These are phyloP conservation scores for Chouioia cunea DNA, from an alignment of 2,888 invertebrate species.

Conservation along the genomic window DNA sequence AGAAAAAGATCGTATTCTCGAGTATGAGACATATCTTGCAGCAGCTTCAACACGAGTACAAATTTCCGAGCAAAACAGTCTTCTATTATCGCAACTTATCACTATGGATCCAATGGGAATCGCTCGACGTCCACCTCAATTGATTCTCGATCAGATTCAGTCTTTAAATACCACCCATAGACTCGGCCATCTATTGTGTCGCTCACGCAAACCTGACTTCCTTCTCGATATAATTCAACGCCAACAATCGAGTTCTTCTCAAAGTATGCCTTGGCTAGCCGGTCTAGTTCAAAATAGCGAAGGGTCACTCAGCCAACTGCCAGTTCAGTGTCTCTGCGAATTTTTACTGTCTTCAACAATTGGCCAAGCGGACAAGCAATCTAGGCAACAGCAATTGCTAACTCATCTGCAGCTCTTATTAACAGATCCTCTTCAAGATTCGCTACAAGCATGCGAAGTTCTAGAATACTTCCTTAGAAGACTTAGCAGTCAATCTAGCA, in stretches of 20 bases:
- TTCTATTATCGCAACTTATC: conserved; percentile 86
- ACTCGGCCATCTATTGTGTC: conserved; percentile 89
- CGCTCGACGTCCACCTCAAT: conserved; percentile 83
- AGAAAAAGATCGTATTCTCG: conserved; percentile 84
- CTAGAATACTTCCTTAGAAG: conserved; percentile 90
- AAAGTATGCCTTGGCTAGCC: conserved; percentile 97
- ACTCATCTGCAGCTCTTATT: conserved; percentile 74
- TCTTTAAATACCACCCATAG: conserved; percentile 82
- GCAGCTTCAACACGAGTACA: conserved; percentile 89
- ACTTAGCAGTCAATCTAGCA: conserved; percentile 84
- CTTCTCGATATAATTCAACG: conserved; percentile 92
- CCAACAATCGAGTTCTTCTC: conserved; percentile 83
- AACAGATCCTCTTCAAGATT: conserved; percentile 71
- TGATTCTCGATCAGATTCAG: conserved; percentile 84
- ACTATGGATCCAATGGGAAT: conserved; percentile 88
- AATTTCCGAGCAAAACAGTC: conserved; percentile 90
- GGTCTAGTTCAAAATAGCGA: conserved; percentile 93
- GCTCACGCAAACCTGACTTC: conserved; percentile 91
- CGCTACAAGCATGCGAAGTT: conserved; percentile 82
- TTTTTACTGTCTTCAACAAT: conserved; percentile 82
- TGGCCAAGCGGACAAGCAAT: conserved; percentile 76
- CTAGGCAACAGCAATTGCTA: conserved; percentile 83
- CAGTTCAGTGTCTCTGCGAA: conserved; percentile 98
- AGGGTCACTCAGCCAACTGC: conserved; percentile 87
- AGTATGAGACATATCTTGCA: conserved; percentile 93